Percentiles rank a stretch among this genome's conserved stretches.
Evolutionary conservation across 2,113 vertebrate genomes (phyloP).

Genomic region (Ibidorhyncha struthersii): DNA sequence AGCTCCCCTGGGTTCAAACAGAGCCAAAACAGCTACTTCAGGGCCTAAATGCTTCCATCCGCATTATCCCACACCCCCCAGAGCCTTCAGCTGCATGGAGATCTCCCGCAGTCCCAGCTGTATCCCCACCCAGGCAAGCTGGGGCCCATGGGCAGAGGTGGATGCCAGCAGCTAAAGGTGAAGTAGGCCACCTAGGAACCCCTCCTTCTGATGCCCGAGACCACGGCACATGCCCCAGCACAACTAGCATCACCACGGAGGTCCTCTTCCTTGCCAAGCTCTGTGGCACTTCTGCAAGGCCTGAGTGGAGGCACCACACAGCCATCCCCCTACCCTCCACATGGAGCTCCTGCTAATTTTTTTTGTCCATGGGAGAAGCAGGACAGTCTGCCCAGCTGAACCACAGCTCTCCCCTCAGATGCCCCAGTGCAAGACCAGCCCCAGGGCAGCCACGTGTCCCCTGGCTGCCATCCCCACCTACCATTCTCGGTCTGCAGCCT

Average conservation of each 20-base stretch:
- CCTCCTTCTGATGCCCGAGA: neutral
- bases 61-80: neutral
- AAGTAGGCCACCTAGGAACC: neutral
- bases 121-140: neutral
- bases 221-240: too few relatives aligned
- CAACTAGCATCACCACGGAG: neutral
- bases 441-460: too few relatives aligned
- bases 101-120: neutral
- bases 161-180: neutral
- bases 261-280: neutral
- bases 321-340: too few relatives aligned
- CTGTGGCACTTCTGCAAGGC: neutral
- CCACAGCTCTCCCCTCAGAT: too few relatives aligned
- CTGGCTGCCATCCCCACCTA: constrained; percentile 14
- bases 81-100: neutral
- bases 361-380: neutral
- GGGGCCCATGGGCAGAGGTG: neutral
- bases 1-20: constrained; percentile 80
- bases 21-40: neutral
- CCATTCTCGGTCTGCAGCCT: constrained; percentile 87
- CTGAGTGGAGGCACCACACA: neutral
- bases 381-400: neutral
- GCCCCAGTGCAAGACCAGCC: too few relatives aligned
- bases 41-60: neutral
- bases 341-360: neutral